Evolutionary conservation across 2,888 invertebrate genomes (phyloP).

Genomic region (Eupithecia vulgata): DNA sequence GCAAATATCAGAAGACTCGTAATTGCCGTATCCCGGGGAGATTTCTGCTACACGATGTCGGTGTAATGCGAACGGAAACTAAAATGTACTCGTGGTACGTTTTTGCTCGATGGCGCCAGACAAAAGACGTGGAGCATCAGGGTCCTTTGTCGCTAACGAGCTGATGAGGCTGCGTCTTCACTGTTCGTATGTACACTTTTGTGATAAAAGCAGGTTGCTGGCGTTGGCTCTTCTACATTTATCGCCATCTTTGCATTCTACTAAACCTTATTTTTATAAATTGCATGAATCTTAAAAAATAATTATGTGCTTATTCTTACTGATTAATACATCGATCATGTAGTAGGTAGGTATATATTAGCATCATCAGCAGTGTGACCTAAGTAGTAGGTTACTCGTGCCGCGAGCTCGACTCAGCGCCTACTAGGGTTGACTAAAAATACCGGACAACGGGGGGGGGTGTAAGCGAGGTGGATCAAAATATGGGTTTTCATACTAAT

Average conservation of each 20-base stretch:
- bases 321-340: too few relatives aligned
- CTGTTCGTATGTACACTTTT: constrained; percentile 21
- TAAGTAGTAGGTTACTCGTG: too few relatives aligned
- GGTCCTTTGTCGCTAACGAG: constrained; percentile 67
- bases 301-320: too few relatives aligned
- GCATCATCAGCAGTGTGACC: too few relatives aligned
- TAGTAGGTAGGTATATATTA: too few relatives aligned
- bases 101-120: constrained; percentile 59
- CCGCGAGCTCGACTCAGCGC: too few relatives aligned
- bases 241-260: not conserved
- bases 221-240: not conserved
- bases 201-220: constrained; percentile 19
- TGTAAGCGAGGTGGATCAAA: too few relatives aligned
- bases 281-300: not conserved
- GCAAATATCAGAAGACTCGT: constrained; percentile 46
- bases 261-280: not conserved
- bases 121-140: constrained; percentile 59
- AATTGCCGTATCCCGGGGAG: constrained; percentile 47
- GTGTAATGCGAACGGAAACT: constrained; percentile 43
- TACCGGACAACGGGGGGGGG: too few relatives aligned
- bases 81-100: constrained; percentile 46
- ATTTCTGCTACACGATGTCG: constrained; percentile 37
- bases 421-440: too few relatives aligned
- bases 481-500: too few relatives aligned
- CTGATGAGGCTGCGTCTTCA: constrained; percentile 54